These are phyloP conservation scores for Synodontis membranacea DNA, from an alignment of 2,113 vertebrate genomes.

Conservation along the genomic window DNA sequence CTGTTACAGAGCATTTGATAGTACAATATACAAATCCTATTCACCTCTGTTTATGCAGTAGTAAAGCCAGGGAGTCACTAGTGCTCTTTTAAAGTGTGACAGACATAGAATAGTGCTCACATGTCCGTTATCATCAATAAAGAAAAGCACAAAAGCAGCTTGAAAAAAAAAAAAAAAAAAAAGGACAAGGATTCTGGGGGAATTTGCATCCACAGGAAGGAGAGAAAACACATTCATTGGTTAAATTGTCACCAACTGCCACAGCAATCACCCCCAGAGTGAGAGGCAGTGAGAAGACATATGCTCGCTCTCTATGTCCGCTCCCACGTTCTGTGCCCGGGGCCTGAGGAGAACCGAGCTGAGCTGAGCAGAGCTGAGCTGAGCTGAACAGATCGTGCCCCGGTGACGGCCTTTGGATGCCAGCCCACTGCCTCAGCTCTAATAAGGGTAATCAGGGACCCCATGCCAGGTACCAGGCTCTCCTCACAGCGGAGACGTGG, in stretches of 20 bases:
- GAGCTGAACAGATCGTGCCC: conserved; percentile 77
- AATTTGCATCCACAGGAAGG: conserved; percentile 38
- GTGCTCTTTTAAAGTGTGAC: not conserved
- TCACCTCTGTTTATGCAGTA: not conserved
- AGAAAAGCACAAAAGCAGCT: not conserved
- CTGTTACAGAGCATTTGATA: no score
- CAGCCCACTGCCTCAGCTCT: conserved; percentile 90
- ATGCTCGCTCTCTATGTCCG: conserved; percentile 16
- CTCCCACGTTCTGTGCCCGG: conserved; percentile 12
- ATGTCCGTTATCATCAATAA: not conserved
- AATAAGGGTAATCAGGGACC: conserved; percentile 98
- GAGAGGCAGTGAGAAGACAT: conserved; percentile 81
- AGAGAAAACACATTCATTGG: conserved; percentile 78
- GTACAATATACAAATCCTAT: no score
- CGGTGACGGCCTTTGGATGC: conserved; percentile 90
- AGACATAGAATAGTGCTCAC: not conserved
- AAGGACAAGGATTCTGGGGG: not conserved
- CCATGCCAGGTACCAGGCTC: conserved; percentile 89
- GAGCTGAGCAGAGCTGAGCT: conserved; percentile 73
- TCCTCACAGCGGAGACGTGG: conserved; percentile 88
- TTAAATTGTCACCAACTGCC: conserved; percentile 86
- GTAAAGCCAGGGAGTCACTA: not conserved
- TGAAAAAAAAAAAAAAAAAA: not conserved
- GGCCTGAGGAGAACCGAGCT: conserved; percentile 21
- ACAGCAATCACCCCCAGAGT: conserved; percentile 91